Evolutionary conservation across 2,113 vertebrate species (phyloP).

Genomic region (Terrapene triunguis): DNA sequence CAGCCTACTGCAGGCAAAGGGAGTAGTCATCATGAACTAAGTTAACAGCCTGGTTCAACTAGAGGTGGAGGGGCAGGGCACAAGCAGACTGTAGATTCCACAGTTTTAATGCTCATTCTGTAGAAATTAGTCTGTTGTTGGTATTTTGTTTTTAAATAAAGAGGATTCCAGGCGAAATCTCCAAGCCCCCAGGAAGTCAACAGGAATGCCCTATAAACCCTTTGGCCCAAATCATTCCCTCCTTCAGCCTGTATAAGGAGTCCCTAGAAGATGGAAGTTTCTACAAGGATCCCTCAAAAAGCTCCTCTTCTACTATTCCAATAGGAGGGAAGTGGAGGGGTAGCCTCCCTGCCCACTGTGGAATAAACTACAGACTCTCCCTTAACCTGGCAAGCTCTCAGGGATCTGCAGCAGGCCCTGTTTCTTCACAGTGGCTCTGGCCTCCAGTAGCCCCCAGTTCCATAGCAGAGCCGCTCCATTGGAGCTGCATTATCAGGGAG

Average conservation of each 20-base stretch:
- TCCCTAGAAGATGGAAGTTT: background rate
- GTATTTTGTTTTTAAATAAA: background rate
- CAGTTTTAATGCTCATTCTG: background rate
- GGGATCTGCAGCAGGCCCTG: background rate
- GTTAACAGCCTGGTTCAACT: background rate
- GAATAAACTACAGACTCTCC: background rate
- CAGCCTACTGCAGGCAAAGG: background rate
- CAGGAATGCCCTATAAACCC: background rate
- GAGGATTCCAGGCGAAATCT: background rate
- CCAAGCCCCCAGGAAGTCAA: background rate
- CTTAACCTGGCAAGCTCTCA: background rate
- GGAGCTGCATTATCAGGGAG: background rate
- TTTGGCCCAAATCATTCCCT: background rate
- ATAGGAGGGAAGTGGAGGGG: background rate
- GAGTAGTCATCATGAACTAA: background rate
- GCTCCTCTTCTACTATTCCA: background rate
- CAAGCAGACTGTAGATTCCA: background rate
- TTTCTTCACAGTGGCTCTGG: background rate
- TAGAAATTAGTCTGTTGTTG: background rate
- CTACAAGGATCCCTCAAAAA: background rate
- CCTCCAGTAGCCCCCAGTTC: background rate
- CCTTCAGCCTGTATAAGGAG: background rate
- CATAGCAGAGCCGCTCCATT: background rate
- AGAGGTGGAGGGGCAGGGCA: background rate
- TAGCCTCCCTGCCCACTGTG: background rate